Percentiles rank a stretch among this genome's conserved stretches.
Conservation (phyloP, 1,140 invertebrate genomes). For the Drosophila funebris region DNA sequence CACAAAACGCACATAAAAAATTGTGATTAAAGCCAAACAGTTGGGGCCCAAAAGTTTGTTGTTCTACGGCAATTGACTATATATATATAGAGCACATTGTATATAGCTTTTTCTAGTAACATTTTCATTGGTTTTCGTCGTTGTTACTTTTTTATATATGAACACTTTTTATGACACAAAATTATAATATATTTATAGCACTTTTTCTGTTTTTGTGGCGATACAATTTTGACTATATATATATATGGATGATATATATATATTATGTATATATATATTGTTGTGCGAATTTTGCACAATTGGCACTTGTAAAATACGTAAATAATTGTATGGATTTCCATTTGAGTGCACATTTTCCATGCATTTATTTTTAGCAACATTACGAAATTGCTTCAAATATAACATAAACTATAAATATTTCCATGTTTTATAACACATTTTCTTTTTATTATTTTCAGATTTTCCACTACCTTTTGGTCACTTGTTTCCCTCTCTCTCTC, state of each 20-base stretch:
- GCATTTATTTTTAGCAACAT: constrained; percentile 69
- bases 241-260: not conserved
- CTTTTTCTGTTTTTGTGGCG: constrained; percentile 17
- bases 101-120: constrained; percentile 2
- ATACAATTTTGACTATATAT: not conserved
- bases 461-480: constrained; percentile 10
- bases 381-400: constrained; percentile 53
- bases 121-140: not conserved
- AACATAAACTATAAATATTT: constrained; percentile 11
- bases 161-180: constrained; percentile 15
- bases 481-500: not conserved
- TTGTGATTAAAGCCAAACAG: constrained; percentile 24
- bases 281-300: constrained; percentile 18
- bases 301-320: constrained; percentile 3
- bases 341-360: constrained; percentile 66
- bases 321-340: constrained; percentile 41
- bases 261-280: constrained; percentile 4
- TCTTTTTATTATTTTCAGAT: not conserved
- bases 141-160: not conserved
- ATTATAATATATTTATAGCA: constrained; percentile 18
- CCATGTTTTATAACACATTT: not conserved
- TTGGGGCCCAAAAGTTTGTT: constrained; percentile 11
- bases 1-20: constrained; percentile 8
- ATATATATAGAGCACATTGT: constrained; percentile 14
- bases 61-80: not conserved